Percentiles rank a stretch among this genome's conserved stretches.
phyloP scores from a whole-genome alignment of 2,797 vertebrate genomes.

The Rhadinocentrus ornatus region DNA sequence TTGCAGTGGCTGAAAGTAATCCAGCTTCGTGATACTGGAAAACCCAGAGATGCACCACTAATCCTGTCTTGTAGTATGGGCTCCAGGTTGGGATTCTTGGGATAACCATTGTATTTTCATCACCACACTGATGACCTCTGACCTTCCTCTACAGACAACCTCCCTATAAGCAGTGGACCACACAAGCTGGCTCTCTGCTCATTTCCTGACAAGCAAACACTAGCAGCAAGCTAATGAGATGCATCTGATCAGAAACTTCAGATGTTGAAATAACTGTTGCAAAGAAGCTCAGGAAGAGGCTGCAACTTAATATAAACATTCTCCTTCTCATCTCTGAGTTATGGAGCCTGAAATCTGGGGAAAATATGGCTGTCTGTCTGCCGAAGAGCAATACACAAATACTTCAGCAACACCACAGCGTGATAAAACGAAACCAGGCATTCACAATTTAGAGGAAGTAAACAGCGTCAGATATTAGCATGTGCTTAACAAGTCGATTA shows the following conservation, averaged over 20 bases:
- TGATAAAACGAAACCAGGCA: not conserved
- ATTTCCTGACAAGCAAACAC: conserved; percentile 38
- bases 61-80: not conserved
- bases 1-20: not conserved
- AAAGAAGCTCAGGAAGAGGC: conserved; percentile 28
- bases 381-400: not conserved
- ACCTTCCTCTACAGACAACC: conserved; percentile 4
- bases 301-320: conserved; percentile 25
- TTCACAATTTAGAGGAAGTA: not conserved
- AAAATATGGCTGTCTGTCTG: conserved; percentile 5
- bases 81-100: not conserved
- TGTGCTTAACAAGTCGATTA: not conserved
- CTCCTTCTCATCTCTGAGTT: conserved; percentile 5
- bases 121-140: conserved; percentile 1
- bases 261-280: conserved; percentile 25
- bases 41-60: not conserved
- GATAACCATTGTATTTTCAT: not conserved
- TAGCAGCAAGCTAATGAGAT: conserved; percentile 26
- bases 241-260: conserved; percentile 32
- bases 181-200: conserved; percentile 35
- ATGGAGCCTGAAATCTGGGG: conserved; percentile 10
- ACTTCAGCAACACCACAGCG: not conserved
- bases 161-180: conserved; percentile 14
- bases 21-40: not conserved
- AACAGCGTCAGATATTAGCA: not conserved